Evolutionary conservation across 2,888 invertebrate species (phyloP).

Genomic region (Euspilapteryx auroguttella): DNA sequence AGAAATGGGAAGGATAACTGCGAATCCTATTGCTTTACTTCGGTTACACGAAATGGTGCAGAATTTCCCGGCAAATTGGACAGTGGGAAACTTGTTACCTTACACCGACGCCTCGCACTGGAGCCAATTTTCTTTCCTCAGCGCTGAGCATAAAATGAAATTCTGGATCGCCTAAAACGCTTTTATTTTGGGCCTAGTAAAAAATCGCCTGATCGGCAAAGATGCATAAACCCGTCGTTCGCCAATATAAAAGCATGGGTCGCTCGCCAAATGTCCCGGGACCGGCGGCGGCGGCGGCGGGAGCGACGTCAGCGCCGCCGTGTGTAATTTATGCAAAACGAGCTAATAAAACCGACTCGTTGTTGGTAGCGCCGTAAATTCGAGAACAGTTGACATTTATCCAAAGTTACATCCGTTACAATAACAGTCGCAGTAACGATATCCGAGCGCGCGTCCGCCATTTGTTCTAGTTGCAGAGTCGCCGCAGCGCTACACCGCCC

Average conservation of each 20-base stretch:
- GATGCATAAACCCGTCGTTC: too few relatives aligned
- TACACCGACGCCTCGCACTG: conserved; percentile 13
- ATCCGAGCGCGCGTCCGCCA: conserved; percentile 35
- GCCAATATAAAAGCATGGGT: not conserved
- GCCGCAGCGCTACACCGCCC: conserved; percentile 14
- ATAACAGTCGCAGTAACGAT: conserved; percentile 51
- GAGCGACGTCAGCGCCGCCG: not conserved
- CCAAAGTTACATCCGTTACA: conserved; percentile 56
- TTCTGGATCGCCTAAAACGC: conserved; percentile 6
- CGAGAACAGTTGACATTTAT: conserved; percentile 53
- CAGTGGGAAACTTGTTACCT: conserved; percentile 19
- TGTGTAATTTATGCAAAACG: conserved; percentile 45
- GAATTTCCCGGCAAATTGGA: conserved; percentile 27
- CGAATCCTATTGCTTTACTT: conserved; percentile 21
- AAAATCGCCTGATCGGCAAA: too few relatives aligned
- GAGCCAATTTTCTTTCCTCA: conserved; percentile 18
- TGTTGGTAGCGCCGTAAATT: conserved; percentile 42
- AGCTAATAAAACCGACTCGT: conserved; percentile 46
- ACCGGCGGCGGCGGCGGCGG: not conserved
- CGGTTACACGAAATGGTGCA: conserved; percentile 16
- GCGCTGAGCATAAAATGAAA: conserved; percentile 14
- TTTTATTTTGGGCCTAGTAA: not conserved
- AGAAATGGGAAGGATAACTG: conserved; percentile 17
- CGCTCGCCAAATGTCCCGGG: not conserved
- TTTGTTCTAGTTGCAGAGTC: conserved; percentile 43